Conservation (phyloP, 2,888 invertebrate genomes). For the Synergus itoensis region DNA sequence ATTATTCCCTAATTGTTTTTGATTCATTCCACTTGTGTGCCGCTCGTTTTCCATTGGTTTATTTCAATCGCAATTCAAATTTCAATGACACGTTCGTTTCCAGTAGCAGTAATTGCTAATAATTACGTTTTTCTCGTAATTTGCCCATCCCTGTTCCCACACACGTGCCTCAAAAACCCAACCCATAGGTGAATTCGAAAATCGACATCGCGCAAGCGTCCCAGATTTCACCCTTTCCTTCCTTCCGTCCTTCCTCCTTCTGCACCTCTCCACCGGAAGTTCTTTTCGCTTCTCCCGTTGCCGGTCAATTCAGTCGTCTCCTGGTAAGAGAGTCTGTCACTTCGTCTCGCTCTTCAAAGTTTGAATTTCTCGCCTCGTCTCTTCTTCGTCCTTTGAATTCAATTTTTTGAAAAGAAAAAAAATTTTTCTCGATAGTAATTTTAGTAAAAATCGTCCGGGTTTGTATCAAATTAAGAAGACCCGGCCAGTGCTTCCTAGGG, state of each 20-base stretch:
- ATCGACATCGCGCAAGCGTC: conserved; percentile 38
- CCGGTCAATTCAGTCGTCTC: conserved; percentile 52
- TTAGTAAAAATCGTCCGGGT: not conserved
- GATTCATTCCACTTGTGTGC: conserved; percentile 6
- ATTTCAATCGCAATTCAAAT: conserved; percentile 20
- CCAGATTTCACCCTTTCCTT: conserved; percentile 49
- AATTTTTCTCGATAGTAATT: not conserved
- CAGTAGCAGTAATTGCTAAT: conserved; percentile 23
- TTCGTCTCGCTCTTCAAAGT: not conserved
- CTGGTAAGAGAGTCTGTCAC: conserved; percentile 22
- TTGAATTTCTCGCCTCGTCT: not conserved
- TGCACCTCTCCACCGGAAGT: conserved; percentile 57
- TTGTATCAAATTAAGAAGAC: not conserved
- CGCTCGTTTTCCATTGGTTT: conserved; percentile 16
- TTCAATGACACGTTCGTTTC: conserved; percentile 16
- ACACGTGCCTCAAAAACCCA: conserved; percentile 48
- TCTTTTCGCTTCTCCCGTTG: conserved; percentile 62
- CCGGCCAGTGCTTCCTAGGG: not conserved
- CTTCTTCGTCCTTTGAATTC: not conserved
- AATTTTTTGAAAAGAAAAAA: not conserved
- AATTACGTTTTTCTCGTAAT: conserved; percentile 38
- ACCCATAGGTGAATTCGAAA: conserved; percentile 53
- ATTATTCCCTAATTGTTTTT: conserved; percentile 21
- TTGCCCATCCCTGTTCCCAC: conserved; percentile 45
- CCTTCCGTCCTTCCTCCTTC: conserved; percentile 58